These are phyloP conservation scores for Micromesistius poutassou DNA, from an alignment of 2,797 vertebrate species.

Conservation along the genomic window DNA sequence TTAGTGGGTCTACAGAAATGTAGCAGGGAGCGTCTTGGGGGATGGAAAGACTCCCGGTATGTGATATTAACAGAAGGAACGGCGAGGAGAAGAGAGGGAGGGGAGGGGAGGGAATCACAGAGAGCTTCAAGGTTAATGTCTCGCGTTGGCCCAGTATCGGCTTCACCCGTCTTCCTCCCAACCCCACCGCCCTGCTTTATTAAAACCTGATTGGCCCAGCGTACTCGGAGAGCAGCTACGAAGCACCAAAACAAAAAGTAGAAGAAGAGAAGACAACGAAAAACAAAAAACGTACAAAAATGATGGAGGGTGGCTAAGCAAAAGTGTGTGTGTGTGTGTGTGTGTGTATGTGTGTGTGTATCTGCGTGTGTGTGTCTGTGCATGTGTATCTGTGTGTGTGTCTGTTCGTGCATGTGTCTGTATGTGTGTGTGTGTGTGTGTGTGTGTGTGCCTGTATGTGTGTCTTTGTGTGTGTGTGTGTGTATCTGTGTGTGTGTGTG, in stretches of 20 bases:
- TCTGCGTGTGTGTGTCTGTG: too few species aligned
- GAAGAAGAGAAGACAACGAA: conserved; percentile 28
- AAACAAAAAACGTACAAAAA: neutral
- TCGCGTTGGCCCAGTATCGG: too few species aligned
- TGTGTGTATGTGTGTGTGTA: too few species aligned
- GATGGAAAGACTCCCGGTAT: neutral
- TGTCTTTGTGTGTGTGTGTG: too few species aligned
- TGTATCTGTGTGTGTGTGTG: too few species aligned
- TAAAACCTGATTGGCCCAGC: conserved; percentile 39
- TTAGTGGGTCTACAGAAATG: neutral
- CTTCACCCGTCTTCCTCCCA: neutral
- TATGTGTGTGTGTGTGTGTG: neutral
- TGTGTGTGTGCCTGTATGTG: too few species aligned
- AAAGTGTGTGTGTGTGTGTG: conserved; percentile 7
- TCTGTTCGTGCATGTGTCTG: too few species aligned
- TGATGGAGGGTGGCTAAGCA: conserved; percentile 39
- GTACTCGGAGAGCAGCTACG: conserved; percentile 5
- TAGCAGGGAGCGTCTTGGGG: neutral
- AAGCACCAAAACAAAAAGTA: conserved; percentile 22
- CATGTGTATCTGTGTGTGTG: too few species aligned
- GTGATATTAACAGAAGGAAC: neutral
- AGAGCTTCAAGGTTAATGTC: too few species aligned
- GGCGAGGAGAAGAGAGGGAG: conserved; percentile 9
- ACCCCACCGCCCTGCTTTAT: conserved; percentile 31
- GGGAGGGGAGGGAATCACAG: too few species aligned